Base-by-base conservation (phyloP, 2,888 invertebrate species). In the Mactromeris polynyma region DNA sequence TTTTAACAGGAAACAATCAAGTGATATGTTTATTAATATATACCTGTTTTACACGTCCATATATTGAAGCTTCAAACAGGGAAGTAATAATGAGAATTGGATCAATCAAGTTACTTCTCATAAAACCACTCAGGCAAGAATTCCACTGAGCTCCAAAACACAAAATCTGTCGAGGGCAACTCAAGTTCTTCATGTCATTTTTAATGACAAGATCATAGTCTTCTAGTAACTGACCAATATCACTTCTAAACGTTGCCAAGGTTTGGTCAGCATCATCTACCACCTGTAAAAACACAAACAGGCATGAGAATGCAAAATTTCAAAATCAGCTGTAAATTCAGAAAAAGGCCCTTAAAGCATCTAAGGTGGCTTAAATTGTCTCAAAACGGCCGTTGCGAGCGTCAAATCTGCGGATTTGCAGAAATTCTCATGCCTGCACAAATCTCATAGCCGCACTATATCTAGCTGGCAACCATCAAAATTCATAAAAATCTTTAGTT, bases 41-140 rank as follows among this genome's bases (percentile, higher is more conserved):
- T 86, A 95, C 95, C 94, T 96, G 96, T 87, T 94, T 94, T 21
- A 96, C 95, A 86, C 92, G 90, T 2, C 96, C 98, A 96, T 98
- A 98, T 21, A 98, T 97, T 0, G 98, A 97, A 80, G 98, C 98
- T 96, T 98, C 98, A 93, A 98, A 97, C 93, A 97, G 98, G 36
- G 98, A 98, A 0, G 98, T 97, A 86, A 98, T 98, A 86, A 98
- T 97, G 6, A 98, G 96, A 0, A 98, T 97, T 0, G 98, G 97
- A 94, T 97, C 97, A 0, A 97, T 97, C 26, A 98, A 95, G 58
- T 95, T 97, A 78, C 97, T 97, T 69, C 97, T 97, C 0, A 97
- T 97, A 40, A 98, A 97, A 0, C 97, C 96, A 80, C 97, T 97
- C 94, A 98, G 96, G 19, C 97, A 96, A 26, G 97, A 95, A 51